A percentile compares a stretch with the other conserved stretches of the same genome.
Conservation (phyloP, 2,113 vertebrate genomes). For the Capricornis sumatraensis region DNA sequence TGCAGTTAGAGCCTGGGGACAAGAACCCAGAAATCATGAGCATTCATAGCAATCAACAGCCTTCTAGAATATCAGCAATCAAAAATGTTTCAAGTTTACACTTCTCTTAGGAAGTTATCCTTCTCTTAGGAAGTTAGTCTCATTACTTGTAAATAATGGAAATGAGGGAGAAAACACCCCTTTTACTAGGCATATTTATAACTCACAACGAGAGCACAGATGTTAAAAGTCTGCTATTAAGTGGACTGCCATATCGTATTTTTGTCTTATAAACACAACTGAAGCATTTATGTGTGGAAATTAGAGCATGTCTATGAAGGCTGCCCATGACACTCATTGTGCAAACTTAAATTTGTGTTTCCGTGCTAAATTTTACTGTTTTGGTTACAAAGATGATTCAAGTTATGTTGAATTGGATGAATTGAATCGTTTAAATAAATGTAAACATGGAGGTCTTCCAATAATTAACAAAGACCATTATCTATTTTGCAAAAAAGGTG, state of each 20-base stretch:
- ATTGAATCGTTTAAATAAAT: background rate
- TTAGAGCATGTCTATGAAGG: background rate
- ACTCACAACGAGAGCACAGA: background rate
- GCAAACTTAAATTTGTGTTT: background rate
- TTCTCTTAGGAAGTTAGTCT: background rate
- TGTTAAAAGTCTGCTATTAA: background rate
- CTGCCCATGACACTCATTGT: background rate
- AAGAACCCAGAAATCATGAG: background rate
- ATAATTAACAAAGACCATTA: background rate
- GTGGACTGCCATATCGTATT: background rate
- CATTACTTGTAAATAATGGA: background rate
- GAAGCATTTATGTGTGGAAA: background rate
- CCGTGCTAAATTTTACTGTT: background rate
- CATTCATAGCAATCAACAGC: background rate
- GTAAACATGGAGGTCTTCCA: background rate
- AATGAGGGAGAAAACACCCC: background rate
- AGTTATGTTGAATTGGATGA: background rate
- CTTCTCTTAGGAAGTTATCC: background rate
- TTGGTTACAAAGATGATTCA: background rate
- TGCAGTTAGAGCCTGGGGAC: background rate
- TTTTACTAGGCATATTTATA: background rate
- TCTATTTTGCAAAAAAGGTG: background rate
- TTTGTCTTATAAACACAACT: background rate
- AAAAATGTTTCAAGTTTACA: background rate
- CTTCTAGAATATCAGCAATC: constrained; percentile 38